Base-by-base conservation (phyloP, 2,888 invertebrate genomes). In the Chloroclysta siterata region DNA sequence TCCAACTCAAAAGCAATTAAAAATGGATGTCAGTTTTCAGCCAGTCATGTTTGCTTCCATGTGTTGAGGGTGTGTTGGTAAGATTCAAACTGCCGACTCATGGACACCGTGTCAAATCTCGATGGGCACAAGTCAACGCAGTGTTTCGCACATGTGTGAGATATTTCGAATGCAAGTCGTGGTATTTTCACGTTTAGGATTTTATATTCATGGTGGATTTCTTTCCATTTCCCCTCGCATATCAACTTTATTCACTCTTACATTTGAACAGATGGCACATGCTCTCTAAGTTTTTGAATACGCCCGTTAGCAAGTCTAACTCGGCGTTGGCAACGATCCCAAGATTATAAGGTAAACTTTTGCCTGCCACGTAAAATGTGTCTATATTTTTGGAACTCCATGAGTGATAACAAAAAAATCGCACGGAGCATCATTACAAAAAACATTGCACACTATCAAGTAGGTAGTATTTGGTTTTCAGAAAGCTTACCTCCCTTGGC, bases 51-150 rank as follows among this genome's bases (percentile, higher is more conserved):
- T 76, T 69, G 82, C 77, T 74, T 83, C 84, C 89, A 89, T 89
- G 84, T 89, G 89, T 85, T 82, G 71, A 76, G 74, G 72, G 70
- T 66, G 73, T 73, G 80, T 83, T 82, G 72, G 64, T 75, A 65
- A 67, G 63, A 77, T 41, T 33, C 15, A 60, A 82, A 81, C 66
- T 77, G 90, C 89, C 81, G 85, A 84, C 71, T 90, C 90, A 90
- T 76, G 75, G 71, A 84, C 85, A 88, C 90, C 83, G 83, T 87
- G 89, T 90, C 90, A 90, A 90, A 90, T 89, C 89, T 88, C 88
- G 81, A 89, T 86, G 84, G 88, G 88, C 85, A 85, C 72, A 73
- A 78, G 82, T 77, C 80, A 78, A 74, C 74, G 82, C 81, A 79
- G 76, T 88, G 88, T 83, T 85, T 80, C 77, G 82, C 90, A 89